Conservation (phyloP, 2,888 invertebrate genomes). For the Ophion ventricosus region DNA sequence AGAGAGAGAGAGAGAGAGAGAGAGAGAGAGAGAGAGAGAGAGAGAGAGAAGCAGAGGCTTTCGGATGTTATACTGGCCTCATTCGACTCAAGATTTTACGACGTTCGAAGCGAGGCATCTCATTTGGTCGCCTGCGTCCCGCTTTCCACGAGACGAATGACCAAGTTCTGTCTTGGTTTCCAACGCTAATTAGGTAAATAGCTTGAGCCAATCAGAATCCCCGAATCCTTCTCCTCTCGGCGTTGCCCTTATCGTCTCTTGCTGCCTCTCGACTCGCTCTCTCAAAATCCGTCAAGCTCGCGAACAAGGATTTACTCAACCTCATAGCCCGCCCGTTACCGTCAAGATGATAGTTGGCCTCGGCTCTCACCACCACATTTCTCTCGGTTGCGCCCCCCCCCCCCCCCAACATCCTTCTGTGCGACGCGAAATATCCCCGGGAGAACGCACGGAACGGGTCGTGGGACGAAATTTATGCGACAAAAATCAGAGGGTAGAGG, state of each 20-base stretch:
- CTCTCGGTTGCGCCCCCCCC: conserved; percentile 14
- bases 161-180: conserved; percentile 51
- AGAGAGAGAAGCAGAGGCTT: background rate
- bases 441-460: conserved; percentile 28
- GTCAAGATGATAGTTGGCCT: conserved; percentile 30
- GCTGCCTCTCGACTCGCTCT: background rate
- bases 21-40: conserved; percentile 16
- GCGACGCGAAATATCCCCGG: conserved; percentile 25
- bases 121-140: conserved; percentile 41
- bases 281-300: conserved; percentile 10
- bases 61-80: conserved; percentile 58
- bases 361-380: conserved; percentile 23
- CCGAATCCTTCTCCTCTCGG: conserved; percentile 6
- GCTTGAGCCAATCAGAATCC: conserved; percentile 61
- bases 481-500: conserved; percentile 49
- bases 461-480: conserved; percentile 38
- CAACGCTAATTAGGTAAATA: conserved; percentile 76
- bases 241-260: conserved; percentile 39
- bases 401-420: conserved; percentile 1
- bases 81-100: conserved; percentile 70
- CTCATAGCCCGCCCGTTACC: conserved; percentile 36
- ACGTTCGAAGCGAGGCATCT: conserved; percentile 64
- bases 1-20: conserved; percentile 8
- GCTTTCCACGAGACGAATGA: conserved; percentile 62
- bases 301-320: conserved; percentile 57